A percentile compares a stretch with the other conserved stretches of the same genome.
These are phyloP conservation scores for Panurus biarmicus DNA, from an alignment of 2,113 vertebrate species.

Conservation along the genomic window DNA sequence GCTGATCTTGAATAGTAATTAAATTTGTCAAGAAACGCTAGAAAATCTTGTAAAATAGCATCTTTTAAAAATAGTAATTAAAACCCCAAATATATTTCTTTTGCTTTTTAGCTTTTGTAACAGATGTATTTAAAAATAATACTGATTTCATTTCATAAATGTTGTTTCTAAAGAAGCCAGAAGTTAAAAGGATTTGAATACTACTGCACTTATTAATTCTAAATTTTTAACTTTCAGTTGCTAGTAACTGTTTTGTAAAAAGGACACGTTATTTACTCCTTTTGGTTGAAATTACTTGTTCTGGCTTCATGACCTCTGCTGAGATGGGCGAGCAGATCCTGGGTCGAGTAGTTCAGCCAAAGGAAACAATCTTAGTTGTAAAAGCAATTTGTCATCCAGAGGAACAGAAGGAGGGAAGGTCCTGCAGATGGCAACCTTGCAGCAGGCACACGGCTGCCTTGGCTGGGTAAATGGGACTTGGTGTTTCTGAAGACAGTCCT, in stretches of 20 bases:
- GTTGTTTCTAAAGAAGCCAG: neutral
- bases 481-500: neutral
- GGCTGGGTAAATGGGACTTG: neutral
- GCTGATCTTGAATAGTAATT: neutral
- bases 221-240: neutral
- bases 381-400: neutral
- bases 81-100: neutral
- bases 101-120: neutral
- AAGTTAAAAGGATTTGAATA: neutral
- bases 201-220: neutral
- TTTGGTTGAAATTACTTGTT: neutral
- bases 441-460: neutral
- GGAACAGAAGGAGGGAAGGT: neutral
- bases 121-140: neutral
- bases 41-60: neutral
- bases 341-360: rapidly evolving
- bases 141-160: neutral
- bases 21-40: neutral
- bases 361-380: neutral
- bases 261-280: neutral
- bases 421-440: conserved; percentile 51
- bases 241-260: neutral
- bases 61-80: neutral
- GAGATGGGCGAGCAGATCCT: neutral
- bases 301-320: neutral